Evolutionary conservation across 2,888 invertebrate species (phyloP).

Genomic region (Ophioninae sp.): DNA sequence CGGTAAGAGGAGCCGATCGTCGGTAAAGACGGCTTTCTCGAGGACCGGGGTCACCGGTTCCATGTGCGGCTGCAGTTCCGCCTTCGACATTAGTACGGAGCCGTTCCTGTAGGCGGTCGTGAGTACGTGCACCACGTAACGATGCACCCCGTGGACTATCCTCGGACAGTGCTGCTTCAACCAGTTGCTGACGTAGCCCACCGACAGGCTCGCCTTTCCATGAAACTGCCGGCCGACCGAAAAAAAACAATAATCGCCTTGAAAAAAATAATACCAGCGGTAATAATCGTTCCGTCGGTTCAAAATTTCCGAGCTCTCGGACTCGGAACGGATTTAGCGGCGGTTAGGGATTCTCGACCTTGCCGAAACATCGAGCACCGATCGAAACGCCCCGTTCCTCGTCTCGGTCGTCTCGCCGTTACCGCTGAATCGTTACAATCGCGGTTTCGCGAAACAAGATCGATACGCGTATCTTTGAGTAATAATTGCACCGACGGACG

Average conservation of each 20-base stretch:
- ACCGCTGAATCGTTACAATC: too few relatives aligned
- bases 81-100: conserved; percentile 73
- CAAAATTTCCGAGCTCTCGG: neutral
- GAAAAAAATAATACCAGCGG: neutral
- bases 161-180: conserved; percentile 90
- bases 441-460: too few relatives aligned
- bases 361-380: too few relatives aligned
- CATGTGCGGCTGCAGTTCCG: conserved; percentile 81
- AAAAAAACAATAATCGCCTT: neutral
- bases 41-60: conserved; percentile 90
- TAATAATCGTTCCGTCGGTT: neutral
- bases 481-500: too few relatives aligned
- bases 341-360: too few relatives aligned
- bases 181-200: conserved; percentile 92
- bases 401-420: too few relatives aligned
- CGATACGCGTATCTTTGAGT: too few relatives aligned
- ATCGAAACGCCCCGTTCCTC: too few relatives aligned
- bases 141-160: conserved; percentile 89
- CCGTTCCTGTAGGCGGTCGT: conserved; percentile 83
- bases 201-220: conserved; percentile 87
- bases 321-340: too few relatives aligned
- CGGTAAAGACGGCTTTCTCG: conserved; percentile 76
- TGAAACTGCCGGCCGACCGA: conserved; percentile 84
- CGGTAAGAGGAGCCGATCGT: conserved; percentile 82
- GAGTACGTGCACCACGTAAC: conserved; percentile 84